phyloP scores from a whole-genome alignment of 2,888 invertebrate genomes.

The Xanthia togata region DNA sequence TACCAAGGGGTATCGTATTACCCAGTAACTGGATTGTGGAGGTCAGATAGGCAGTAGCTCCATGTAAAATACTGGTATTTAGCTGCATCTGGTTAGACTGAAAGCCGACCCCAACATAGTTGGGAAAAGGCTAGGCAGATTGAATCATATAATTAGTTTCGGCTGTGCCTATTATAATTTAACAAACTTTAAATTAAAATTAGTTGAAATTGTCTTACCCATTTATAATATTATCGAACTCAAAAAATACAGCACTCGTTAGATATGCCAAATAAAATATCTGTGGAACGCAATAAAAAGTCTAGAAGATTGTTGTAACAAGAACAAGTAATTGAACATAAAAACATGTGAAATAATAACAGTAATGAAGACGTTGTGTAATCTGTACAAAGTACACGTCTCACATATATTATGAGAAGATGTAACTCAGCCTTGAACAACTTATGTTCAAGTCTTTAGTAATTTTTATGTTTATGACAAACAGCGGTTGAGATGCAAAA shows the following conservation, averaged over 20 bases:
- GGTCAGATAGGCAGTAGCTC: too few relatives aligned
- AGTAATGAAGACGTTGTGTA: conserved; percentile 59
- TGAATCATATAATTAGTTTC: too few relatives aligned
- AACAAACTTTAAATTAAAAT: too few relatives aligned
- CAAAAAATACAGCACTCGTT: too few relatives aligned
- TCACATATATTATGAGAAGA: conserved; percentile 52
- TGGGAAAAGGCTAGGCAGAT: too few relatives aligned
- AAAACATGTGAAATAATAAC: conserved; percentile 51
- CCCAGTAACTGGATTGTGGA: too few relatives aligned
- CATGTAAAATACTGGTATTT: too few relatives aligned
- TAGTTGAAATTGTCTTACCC: background rate
- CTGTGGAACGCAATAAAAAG: conserved; percentile 9
- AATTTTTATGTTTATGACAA: conserved; percentile 52
- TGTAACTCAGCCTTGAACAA: conserved; percentile 55
- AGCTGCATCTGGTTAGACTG: too few relatives aligned
- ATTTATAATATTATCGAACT: too few relatives aligned
- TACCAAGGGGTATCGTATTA: too few relatives aligned
- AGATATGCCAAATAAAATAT: background rate
- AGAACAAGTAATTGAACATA: conserved; percentile 43
- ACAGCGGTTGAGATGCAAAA: conserved; percentile 31
- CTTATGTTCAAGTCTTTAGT: conserved; percentile 27
- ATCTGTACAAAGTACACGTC: conserved; percentile 47
- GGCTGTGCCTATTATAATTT: background rate
- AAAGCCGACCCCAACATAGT: too few relatives aligned
- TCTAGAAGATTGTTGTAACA: conserved; percentile 8